These are phyloP conservation scores for Dicaeum eximium DNA, from an alignment of 2,113 vertebrate genomes.

Conservation along the genomic window DNA sequence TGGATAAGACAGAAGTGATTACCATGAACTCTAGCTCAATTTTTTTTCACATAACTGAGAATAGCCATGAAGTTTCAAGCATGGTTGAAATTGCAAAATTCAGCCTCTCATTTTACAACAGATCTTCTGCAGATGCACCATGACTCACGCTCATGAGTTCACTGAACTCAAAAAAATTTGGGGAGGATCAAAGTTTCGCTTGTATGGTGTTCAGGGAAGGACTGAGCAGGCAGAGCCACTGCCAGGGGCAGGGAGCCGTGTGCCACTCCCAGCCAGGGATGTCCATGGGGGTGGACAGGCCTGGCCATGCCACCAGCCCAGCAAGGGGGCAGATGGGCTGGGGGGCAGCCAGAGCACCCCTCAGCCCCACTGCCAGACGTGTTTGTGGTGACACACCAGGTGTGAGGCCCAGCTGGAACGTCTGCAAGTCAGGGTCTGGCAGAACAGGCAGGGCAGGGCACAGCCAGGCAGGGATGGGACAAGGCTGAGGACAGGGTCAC, in stretches of 20 bases:
- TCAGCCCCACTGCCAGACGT: neutral
- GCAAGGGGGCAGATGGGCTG: neutral
- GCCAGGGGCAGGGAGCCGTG: neutral
- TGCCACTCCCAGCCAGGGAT: rapidly evolving
- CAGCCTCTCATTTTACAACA: neutral
- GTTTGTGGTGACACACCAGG: neutral
- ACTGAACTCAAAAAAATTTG: neutral
- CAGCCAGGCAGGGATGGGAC: neutral
- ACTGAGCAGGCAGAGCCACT: neutral
- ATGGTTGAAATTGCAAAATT: neutral
- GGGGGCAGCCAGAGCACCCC: neutral
- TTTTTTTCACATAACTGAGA: neutral
- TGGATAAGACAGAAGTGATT: neutral
- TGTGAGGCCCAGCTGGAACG: neutral
- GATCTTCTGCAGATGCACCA: neutral
- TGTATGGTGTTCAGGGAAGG: neutral
- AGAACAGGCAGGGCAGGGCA: neutral
- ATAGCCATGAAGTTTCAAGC: neutral
- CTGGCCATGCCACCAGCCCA: neutral
- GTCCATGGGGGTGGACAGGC: neutral
- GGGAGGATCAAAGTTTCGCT: neutral
- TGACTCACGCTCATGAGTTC: neutral
- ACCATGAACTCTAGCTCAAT: neutral
- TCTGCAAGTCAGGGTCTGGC: neutral
- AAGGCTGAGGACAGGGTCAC: neutral